A percentile compares a stretch with the other conserved stretches of the same genome.
Evolutionary conservation across 2,888 invertebrate genomes (phyloP).

Genomic region (Lithophane leautieri): DNA sequence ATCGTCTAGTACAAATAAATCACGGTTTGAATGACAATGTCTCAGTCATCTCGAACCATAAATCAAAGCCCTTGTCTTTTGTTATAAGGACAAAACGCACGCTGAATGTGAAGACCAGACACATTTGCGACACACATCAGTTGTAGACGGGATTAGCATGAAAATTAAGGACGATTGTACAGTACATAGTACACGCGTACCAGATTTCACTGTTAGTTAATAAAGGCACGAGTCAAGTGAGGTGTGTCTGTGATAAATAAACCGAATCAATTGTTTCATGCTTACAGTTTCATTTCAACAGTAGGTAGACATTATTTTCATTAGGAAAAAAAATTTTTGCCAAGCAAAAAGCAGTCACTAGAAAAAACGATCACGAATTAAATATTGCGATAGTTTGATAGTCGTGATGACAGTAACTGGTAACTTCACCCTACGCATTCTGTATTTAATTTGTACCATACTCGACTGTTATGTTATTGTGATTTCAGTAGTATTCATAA

Average conservation of each 20-base stretch:
- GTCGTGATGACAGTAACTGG: not conserved
- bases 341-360: not conserved
- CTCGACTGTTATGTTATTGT: not conserved
- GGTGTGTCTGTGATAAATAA: not conserved
- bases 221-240: not conserved
- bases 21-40: conserved; percentile 47
- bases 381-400: not conserved
- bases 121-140: conserved; percentile 46
- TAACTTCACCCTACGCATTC: conserved; percentile 32
- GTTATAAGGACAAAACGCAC: conserved; percentile 55
- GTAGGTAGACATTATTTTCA: not conserved
- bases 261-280: not conserved
- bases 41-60: conserved; percentile 50
- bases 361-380: not conserved
- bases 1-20: conserved; percentile 24
- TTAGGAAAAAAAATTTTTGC: not conserved
- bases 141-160: conserved; percentile 52
- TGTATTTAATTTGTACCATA: not conserved
- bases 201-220: conserved; percentile 24
- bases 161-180: conserved; percentile 29
- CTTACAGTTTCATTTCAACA: not conserved
- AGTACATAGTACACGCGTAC: conserved; percentile 9
- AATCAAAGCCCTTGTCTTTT: conserved; percentile 54
- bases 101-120: conserved; percentile 42
- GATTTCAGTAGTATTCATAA: conserved; percentile 1